phyloP scores from a whole-genome alignment of 2,888 invertebrate genomes.

The Phrixothrix hirtus region DNA sequence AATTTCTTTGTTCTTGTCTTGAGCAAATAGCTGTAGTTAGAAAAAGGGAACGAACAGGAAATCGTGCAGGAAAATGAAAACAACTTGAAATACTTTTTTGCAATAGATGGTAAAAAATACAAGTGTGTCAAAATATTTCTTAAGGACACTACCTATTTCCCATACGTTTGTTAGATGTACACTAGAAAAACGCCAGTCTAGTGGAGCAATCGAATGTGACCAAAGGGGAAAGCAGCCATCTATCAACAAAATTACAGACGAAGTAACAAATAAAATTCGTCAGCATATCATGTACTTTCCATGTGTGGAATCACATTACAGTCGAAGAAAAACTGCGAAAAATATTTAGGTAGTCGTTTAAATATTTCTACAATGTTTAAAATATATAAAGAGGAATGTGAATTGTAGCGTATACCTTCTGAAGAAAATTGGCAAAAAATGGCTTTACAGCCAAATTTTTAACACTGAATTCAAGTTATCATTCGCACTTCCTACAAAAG shows the following conservation, averaged over 20 bases:
- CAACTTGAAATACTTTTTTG: no score
- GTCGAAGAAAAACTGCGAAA: constrained; percentile 5
- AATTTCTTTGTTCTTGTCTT: no score
- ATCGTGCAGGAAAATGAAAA: no score
- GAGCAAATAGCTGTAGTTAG: background rate
- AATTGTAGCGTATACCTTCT: constrained; percentile 4
- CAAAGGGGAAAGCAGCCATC: background rate
- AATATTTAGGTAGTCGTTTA: constrained; percentile 12
- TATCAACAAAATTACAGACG: constrained; percentile 2
- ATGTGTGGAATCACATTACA: constrained; percentile 11
- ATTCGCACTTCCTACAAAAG: constrained; percentile 6
- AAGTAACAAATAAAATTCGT: constrained; percentile 2
- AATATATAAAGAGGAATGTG: constrained; percentile 9
- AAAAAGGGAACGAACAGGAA: constrained; percentile 1
- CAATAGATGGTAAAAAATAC: background rate
- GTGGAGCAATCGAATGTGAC: background rate
- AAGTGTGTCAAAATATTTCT: constrained; percentile 2
- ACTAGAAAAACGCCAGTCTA: background rate
- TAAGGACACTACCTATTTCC: constrained; percentile 2
- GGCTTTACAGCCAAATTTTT: no score
- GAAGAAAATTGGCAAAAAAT: constrained; percentile 15
- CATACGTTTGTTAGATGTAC: constrained; percentile 4
- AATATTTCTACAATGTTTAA: constrained; percentile 15
- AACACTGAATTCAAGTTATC: constrained; percentile 15
- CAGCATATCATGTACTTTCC: constrained; percentile 13